Percentiles rank a stretch among this genome's conserved stretches.
phyloP scores from a whole-genome alignment of 1,140 invertebrate genomes.

The Theocolax elegans region DNA sequence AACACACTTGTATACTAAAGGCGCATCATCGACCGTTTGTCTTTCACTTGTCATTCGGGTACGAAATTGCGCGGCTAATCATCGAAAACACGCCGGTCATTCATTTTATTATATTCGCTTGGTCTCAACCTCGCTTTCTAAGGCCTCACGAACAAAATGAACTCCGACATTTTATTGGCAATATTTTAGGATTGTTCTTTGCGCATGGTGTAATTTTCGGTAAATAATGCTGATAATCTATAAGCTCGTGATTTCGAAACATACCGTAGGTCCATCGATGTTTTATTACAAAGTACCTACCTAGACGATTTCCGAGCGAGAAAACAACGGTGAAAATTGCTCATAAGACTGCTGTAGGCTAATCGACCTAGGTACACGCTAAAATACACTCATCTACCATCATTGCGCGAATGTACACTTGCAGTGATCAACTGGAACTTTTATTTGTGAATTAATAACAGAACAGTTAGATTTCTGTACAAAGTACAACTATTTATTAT shows the following conservation, averaged over 20 bases:
- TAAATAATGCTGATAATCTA: constrained; percentile 5
- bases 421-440: too few species aligned
- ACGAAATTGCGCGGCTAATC: constrained; percentile 1
- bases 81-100: background rate
- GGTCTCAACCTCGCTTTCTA: constrained; percentile 22
- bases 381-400: background rate
- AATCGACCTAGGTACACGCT: background rate
- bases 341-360: background rate
- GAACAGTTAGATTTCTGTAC: too few species aligned
- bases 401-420: too few species aligned
- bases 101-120: background rate
- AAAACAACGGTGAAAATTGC: constrained; percentile 24
- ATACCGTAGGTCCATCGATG: background rate
- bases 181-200: constrained; percentile 20
- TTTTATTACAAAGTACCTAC: constrained; percentile 5
- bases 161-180: constrained; percentile 17
- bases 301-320: constrained; percentile 1
- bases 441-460: too few species aligned
- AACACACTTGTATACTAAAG: constrained; percentile 4
- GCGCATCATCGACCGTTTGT: constrained; percentile 9
- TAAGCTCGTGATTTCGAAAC: constrained; percentile 21
- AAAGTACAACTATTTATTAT: too few species aligned
- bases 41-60: background rate
- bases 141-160: constrained; percentile 22
- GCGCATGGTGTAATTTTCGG: constrained; percentile 22